Percentiles rank a stretch among this genome's conserved stretches.
Evolutionary conservation across 2,888 invertebrate genomes (phyloP).

Genomic region (Microplitis manilae): DNA sequence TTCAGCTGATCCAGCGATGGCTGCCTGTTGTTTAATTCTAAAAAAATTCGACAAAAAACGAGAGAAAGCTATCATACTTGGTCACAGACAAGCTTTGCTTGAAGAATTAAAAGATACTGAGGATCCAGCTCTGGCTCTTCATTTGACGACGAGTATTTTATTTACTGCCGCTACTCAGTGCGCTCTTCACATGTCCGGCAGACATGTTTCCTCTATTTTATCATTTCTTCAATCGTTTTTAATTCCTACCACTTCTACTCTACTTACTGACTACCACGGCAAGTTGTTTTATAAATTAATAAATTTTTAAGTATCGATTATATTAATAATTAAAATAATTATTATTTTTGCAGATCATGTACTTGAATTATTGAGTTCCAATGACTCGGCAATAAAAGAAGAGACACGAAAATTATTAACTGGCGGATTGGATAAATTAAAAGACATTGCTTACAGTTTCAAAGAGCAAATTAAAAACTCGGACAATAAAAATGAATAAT

Average conservation of each 20-base stretch:
- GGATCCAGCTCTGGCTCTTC: constrained; percentile 86
- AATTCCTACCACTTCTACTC: constrained; percentile 77
- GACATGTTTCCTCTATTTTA: constrained; percentile 89
- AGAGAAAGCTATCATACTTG: constrained; percentile 82
- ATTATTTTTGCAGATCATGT: constrained; percentile 76
- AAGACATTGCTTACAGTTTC: constrained; percentile 74
- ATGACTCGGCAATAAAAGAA: constrained; percentile 72
- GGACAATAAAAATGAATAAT: constrained; percentile 59
- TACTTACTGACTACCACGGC: constrained; percentile 86
- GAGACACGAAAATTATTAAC: constrained; percentile 73
- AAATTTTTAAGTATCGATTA: constrained; percentile 17
- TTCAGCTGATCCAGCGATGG: constrained; percentile 81
- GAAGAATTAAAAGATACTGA: constrained; percentile 83
- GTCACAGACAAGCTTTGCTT: constrained; percentile 86
- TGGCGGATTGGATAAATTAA: constrained; percentile 72
- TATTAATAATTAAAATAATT: constrained; percentile 10
- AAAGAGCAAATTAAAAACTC: constrained; percentile 69
- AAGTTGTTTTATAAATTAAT: constrained; percentile 49
- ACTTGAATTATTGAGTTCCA: constrained; percentile 75
- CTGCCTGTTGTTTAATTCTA: constrained; percentile 83
- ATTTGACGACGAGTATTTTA: constrained; percentile 83
- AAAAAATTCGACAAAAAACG: constrained; percentile 94
- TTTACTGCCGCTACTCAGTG: constrained; percentile 86
- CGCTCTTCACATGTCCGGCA: constrained; percentile 93
- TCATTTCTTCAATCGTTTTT: constrained; percentile 81